Conservation (phyloP, 2,113 vertebrate genomes). For the Suricata suricatta region DNA sequence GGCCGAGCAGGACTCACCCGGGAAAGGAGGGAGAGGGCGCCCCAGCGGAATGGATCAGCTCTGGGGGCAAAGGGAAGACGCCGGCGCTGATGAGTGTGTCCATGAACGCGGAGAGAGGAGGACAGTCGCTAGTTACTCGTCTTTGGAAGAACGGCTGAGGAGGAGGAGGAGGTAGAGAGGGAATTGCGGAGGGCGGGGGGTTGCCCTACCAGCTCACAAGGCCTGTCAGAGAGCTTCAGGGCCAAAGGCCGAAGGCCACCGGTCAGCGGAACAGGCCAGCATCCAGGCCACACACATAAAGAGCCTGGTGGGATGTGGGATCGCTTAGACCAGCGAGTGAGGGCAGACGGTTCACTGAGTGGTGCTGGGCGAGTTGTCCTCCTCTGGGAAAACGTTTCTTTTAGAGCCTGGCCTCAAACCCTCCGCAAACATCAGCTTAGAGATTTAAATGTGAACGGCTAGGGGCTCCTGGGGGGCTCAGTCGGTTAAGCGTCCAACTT, state of each 20-base stretch:
- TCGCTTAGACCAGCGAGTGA: background rate
- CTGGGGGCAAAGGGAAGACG: background rate
- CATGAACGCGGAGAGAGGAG: fast-evolving
- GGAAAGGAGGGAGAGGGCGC: background rate
- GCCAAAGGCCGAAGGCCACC: too few relatives aligned
- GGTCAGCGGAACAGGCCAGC: background rate
- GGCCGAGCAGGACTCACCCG: background rate
- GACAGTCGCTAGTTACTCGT: background rate
- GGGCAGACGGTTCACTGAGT: fast-evolving
- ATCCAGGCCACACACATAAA: background rate
- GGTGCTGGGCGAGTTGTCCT: background rate
- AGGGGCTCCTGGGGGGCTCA: too few relatives aligned
- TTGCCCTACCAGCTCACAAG: background rate
- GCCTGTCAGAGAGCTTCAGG: too few relatives aligned
- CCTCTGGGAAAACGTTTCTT: background rate
- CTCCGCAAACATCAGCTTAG: background rate
- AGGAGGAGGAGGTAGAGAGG: background rate
- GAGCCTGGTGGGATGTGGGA: background rate
- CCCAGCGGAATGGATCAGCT: too few relatives aligned
- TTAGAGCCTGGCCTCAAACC: background rate
- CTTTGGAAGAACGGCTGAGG: background rate
- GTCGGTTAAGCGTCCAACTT: too few relatives aligned
- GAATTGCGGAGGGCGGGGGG: too few relatives aligned
- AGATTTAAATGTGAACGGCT: background rate
- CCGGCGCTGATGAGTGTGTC: too few relatives aligned